phyloP scores from a whole-genome alignment of 2,113 vertebrate genomes.

The Megalops atlanticus region DNA sequence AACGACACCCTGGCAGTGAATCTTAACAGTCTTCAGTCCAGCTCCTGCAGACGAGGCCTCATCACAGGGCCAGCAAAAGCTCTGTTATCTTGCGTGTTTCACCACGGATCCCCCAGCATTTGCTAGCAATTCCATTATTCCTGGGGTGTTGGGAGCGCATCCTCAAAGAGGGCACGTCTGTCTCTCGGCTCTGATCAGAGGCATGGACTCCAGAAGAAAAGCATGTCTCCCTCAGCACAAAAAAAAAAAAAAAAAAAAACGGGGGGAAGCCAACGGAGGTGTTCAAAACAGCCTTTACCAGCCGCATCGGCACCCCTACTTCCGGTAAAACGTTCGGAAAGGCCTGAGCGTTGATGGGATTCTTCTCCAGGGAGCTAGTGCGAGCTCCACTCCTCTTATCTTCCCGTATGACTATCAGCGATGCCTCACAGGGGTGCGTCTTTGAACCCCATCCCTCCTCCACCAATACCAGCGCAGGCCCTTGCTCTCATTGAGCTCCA shows the following conservation, averaged over 20 bases:
- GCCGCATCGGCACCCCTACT: neutral
- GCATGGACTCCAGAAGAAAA: neutral
- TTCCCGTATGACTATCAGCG: neutral
- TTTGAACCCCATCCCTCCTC: neutral
- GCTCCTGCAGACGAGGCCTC: constrained; percentile 55
- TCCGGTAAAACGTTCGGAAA: neutral
- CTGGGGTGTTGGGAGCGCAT: too few relatives aligned
- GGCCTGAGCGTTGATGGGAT: neutral
- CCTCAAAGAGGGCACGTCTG: neutral
- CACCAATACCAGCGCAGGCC: neutral
- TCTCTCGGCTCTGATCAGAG: neutral
- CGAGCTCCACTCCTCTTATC: neutral
- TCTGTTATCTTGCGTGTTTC: constrained; percentile 28
- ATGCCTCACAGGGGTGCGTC: neutral
- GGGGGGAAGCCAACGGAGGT: neutral
- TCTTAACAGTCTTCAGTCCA: constrained; percentile 47
- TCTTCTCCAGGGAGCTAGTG: neutral
- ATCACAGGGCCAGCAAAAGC: constrained; percentile 45
- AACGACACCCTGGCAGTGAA: constrained; percentile 68
- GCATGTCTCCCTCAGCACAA: too few relatives aligned
- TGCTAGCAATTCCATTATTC: neutral
- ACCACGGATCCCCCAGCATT: constrained; percentile 22
- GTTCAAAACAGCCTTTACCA: neutral
- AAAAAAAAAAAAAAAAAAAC: too few relatives aligned
- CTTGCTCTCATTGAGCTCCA: constrained; percentile 32